Evolutionary conservation across 2,797 vertebrate species (phyloP), one percentile per base, ranked within the genome.

Genomic region (Cirrhinus molitorella): DNA sequence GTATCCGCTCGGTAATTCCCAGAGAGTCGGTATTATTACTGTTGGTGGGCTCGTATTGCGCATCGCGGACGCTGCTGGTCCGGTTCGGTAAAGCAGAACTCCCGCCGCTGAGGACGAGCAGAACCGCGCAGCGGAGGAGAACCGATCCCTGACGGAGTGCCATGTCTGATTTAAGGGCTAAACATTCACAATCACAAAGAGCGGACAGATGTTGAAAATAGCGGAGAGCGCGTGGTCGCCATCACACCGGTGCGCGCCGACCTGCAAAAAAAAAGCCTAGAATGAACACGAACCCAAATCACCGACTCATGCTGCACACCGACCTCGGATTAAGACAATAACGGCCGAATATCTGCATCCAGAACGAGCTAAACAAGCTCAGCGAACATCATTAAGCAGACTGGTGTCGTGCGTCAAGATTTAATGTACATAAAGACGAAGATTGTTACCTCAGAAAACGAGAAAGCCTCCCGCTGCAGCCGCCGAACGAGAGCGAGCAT

Each of bases 101-200:
- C 84, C 88, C 88, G 45, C 88, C 86, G 53, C 90, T 88, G n/a
- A 89, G 73, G 88, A 91, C 90, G 78, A 95, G 90, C 79, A 95
- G 83, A 61, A 95, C 88, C 10, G 89, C 91, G 81, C 85, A 92
- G 8, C 93, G 92, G 88, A 93, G 85, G 88, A 92, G 82, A 17
- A 92, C 86, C 34, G 89, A 87, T 53, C 87, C 79, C 31, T 78
- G 89, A 67, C 74, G 90, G 86, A 79, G 86, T 79, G 87, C 90
- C 94, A 95, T 95, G 75, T 91, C 92, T 85, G 84, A 57, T 79
- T 67, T 34, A 51, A 9, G 66, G 53, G 74, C 86, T 75, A 37
- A 85, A 55, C 85, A 85, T 47, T 55, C 84, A 55, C 85, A 85
- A 43, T 55, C 84, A 83, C 77, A 88, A 89, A 90, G 89, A 86